Conservation (phyloP, 2,797 vertebrate genomes). For the Micrastur ruficollis region DNA sequence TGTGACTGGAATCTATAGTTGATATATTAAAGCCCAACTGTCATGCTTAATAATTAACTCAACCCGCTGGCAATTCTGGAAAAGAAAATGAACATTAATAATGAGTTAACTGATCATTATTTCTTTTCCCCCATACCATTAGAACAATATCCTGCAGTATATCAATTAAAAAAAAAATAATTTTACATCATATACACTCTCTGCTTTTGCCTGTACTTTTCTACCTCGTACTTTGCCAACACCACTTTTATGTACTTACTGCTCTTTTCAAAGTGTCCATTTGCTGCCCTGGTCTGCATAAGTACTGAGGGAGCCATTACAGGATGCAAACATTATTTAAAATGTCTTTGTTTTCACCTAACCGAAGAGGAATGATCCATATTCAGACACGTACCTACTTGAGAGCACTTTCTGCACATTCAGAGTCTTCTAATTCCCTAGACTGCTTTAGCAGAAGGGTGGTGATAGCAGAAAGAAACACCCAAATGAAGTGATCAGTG, state of each 20-base stretch:
- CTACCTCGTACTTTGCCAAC: background rate
- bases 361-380: background rate
- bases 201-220: background rate
- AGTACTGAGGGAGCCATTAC: background rate
- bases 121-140: conserved; percentile 1
- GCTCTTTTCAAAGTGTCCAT: background rate
- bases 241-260: background rate
- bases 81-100: conserved; percentile 67
- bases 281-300: background rate
- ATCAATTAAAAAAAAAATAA: conserved; percentile 24
- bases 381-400: background rate
- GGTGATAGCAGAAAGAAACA: background rate
- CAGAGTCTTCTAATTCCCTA: background rate
- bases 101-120: conserved; percentile 53
- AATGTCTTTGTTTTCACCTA: background rate
- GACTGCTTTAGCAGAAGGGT: background rate
- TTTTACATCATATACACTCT: background rate
- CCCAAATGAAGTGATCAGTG: background rate
- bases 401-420: background rate
- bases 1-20: conserved; percentile 67
- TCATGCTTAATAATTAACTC: conserved; percentile 67
- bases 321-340: background rate
- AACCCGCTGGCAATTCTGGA: conserved; percentile 19
- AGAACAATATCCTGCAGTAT: conserved; percentile 21
- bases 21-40: conserved; percentile 56